A percentile compares a stretch with the other conserved stretches of the same genome.
phyloP scores from a whole-genome alignment of 2,113 vertebrate genomes.

The Osmerus eperlanus region DNA sequence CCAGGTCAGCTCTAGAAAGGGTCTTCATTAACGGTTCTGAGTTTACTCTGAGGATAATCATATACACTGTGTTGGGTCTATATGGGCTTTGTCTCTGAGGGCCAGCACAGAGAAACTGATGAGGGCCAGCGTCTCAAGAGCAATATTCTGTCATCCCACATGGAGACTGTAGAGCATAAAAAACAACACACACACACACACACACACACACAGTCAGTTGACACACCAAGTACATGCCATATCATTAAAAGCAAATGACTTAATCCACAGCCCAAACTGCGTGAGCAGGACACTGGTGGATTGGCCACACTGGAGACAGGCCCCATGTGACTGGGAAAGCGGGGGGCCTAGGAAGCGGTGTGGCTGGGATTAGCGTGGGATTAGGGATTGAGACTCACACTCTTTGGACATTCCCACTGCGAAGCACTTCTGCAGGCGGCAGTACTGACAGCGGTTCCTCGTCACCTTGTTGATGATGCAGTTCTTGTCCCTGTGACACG shows the following conservation, averaged over 20 bases:
- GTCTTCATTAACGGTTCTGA: too few species aligned
- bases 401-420: constrained; percentile 99
- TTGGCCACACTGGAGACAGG: background rate
- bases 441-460: constrained; percentile 97
- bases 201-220: background rate
- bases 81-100: background rate
- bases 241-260: background rate
- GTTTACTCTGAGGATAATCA: too few species aligned
- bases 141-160: too few species aligned
- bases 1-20: too few species aligned
- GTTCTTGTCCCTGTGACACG: constrained; percentile 97
- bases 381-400: constrained; percentile 77
- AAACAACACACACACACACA: constrained; percentile 2
- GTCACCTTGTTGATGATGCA: constrained; percentile 99
- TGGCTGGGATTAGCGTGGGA: background rate
- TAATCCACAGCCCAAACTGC: background rate
- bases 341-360: background rate
- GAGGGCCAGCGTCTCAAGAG: too few species aligned
- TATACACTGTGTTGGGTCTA: too few species aligned
- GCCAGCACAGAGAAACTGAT: background rate
- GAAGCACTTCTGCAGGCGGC: constrained; percentile 97
- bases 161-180: background rate
- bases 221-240: background rate
- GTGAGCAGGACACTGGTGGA: background rate
- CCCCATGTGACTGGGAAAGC: background rate